A percentile compares a stretch with the other conserved stretches of the same genome.
Conservation (phyloP, 2,888 invertebrate genomes). For the Abscondita cerata region DNA sequence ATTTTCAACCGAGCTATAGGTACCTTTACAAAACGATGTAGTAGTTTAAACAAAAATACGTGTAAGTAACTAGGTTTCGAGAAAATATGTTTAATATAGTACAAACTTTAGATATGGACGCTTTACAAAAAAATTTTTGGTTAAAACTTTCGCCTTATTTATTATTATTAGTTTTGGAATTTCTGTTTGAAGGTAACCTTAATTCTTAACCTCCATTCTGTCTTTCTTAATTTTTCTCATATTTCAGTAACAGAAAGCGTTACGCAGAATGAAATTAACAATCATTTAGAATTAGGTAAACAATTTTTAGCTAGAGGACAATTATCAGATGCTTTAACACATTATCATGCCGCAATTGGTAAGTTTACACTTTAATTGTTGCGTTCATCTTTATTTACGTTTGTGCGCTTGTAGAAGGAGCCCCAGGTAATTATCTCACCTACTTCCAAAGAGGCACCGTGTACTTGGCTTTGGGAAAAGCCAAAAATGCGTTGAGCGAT, state of each 20-base stretch:
- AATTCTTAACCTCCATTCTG: constrained; percentile 39
- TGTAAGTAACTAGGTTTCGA: not conserved
- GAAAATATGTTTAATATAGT: constrained; percentile 40
- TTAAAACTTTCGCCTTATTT: constrained; percentile 72
- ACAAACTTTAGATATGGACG: constrained; percentile 62
- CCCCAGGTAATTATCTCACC: constrained; percentile 94
- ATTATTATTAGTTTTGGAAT: constrained; percentile 70
- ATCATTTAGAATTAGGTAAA: constrained; percentile 93
- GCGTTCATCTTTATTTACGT: no score
- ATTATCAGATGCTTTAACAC: constrained; percentile 93
- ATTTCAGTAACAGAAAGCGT: constrained; percentile 73
- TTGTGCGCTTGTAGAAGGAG: constrained; percentile 82
- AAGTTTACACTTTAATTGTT: constrained; percentile 52
- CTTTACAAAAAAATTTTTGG: constrained; percentile 60
- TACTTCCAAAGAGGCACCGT: constrained; percentile 96
- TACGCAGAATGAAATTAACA: constrained; percentile 81
- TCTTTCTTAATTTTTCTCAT: constrained; percentile 39
- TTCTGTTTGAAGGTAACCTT: constrained; percentile 70
- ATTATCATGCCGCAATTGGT: constrained; percentile 98
- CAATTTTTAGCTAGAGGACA: constrained; percentile 92
- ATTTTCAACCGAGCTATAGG: not conserved
- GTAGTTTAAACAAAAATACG: not conserved
- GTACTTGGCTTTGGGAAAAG: constrained; percentile 94
- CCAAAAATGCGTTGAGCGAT: constrained; percentile 93
- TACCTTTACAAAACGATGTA: not conserved